Base-by-base conservation (phyloP, 2,113 vertebrate genomes). In the Atherinomorus stipes region DNA sequence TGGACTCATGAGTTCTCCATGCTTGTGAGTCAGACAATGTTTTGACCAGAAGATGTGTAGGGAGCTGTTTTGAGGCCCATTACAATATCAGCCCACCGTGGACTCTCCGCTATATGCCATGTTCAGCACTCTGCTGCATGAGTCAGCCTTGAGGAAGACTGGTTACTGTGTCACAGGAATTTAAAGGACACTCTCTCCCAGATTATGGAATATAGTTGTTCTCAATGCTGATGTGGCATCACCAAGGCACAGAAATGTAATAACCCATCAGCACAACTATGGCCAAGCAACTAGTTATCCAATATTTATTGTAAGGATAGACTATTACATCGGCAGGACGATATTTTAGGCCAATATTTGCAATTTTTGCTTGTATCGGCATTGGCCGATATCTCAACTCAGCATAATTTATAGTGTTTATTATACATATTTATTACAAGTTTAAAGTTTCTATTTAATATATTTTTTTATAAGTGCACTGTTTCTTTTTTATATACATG, bases 41-140 rank as follows among this genome's bases (percentile, higher is more conserved):
- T 76, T 31, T 3, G 84, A 68, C 31, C 16, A 7, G 15, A 68
- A 81, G 67, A 69, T 62, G 64, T 56, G 50, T 42, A 25, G 38
- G 57, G 82, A 74, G 70, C 73, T 71, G 58, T 66, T 79, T 83
- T 85, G 81, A 86, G 81, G 74, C 74, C 72, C 76, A 52, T 85
- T 82, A 76, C 60, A 21, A 49, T n/a, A 63, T 67, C 22, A 4
- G 70, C 44, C 58, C 71, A 38, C 38, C 74, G 53, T 75, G 74
- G 65, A 76, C 74, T 31, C 49, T 23, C 54, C 67, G 70, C 57
- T 21, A n/a, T 58, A 60, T 61, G 62, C 50, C 19, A 53, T 6
- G 16, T 53, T 79, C 42, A 80, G 40, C 44, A 40, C 38, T 61
- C 31, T 1, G 50, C 42, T 62, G 74, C 64, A 49, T n/a, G 25